Evolutionary conservation across 1,140 invertebrate species (phyloP), one percentile per base, ranked within the genome.

Genomic region (Bicyclus anynana): DNA sequence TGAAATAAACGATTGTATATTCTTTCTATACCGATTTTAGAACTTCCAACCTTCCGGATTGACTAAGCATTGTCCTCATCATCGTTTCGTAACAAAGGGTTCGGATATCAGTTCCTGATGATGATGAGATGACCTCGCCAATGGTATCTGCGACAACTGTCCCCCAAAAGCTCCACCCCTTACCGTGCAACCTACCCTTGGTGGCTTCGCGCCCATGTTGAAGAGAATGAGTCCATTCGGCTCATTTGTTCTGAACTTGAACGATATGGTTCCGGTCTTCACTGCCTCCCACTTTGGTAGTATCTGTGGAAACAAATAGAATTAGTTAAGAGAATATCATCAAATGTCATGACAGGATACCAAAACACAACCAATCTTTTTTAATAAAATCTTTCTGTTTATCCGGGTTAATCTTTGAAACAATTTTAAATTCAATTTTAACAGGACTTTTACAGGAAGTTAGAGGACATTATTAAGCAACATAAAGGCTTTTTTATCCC

Each of bases 231-330:
- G 90, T 12, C 97, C 97, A 81, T 98, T 96, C 1, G 96, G 93
- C 88, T 99, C 97, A 74, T 95, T 97, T 13, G 97, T 99, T 56
- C 97, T 93, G 73, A 99, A 95, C 89, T 97, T 97, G 88, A 98
- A 97, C 37, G 95, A 95, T 73, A 98, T 94, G 14, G 94, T 95
- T 53, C 97, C 97, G 16, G 94, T 94, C 71, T 94, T 93, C 71
- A 94, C 93, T 14, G 94, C 94, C 83, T 95, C 96, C 96, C 95
- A 97, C 60, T 95, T 94, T 67, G 94, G 96, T 72, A 96, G 89
- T 42, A 96, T 93, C 95, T 95, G 91, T 62, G 59, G 57, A 21
- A 42, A 42, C 9, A 40, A 20, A 44, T 2, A 20, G 14, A 20
- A 20, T 3, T 0, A 16, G 7, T 40, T 16, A 35, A 12, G 33